phyloP scores from a whole-genome alignment of 2,113 vertebrate species.

The Salvelinus namaycush region DNA sequence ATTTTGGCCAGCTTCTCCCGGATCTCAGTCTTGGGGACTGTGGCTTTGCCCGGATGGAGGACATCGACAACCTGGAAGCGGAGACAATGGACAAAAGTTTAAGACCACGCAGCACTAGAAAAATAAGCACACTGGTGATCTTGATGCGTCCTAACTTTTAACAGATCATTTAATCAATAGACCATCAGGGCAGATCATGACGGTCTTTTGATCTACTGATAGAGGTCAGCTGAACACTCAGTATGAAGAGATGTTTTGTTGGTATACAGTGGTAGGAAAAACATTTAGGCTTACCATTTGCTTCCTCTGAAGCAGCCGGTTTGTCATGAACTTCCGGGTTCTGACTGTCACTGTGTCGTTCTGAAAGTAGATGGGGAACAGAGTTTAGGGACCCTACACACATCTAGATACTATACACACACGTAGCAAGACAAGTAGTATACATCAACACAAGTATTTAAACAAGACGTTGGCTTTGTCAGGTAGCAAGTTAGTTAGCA shows the following conservation, averaged over 20 bases:
- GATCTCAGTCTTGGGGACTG: constrained; percentile 97
- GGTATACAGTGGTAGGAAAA: not conserved
- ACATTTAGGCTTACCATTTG: constrained; percentile 86
- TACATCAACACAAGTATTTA: not conserved
- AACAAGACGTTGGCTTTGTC: not conserved
- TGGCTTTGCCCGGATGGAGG: constrained; percentile 95
- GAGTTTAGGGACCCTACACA: accelerated
- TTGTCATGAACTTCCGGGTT: constrained; percentile 99
- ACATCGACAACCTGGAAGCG: constrained; percentile 92
- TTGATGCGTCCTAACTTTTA: too few relatives aligned
- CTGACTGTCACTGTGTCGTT: constrained; percentile 96
- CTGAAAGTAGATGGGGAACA: constrained; percentile 61
- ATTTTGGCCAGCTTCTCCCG: constrained; percentile 97
- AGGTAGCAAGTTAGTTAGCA: too few relatives aligned
- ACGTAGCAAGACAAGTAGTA: not conserved
- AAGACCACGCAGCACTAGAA: not conserved
- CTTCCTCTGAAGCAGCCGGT: constrained; percentile 96
- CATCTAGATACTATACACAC: too few relatives aligned
- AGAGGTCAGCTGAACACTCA: too few relatives aligned
- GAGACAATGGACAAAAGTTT: constrained; percentile 71
- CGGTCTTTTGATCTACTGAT: too few relatives aligned
- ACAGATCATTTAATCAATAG: too few relatives aligned
- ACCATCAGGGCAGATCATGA: too few relatives aligned
- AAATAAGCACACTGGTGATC: too few relatives aligned
- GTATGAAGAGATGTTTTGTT: not conserved